Conservation (phyloP, 2,797 vertebrate species). For the Amniataba percoides region DNA sequence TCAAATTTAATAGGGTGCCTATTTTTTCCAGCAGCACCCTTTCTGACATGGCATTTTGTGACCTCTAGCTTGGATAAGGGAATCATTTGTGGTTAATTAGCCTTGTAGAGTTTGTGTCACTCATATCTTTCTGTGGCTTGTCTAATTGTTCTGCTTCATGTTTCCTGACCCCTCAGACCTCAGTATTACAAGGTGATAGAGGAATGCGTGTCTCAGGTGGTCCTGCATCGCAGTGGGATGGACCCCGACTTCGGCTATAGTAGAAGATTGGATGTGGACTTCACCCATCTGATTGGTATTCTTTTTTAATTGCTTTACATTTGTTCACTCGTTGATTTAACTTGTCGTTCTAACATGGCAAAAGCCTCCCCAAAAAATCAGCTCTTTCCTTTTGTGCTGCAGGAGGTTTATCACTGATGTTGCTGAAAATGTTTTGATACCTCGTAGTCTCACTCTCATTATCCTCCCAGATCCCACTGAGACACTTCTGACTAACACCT, state of each 20-base stretch:
- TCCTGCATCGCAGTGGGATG: slow-evolving; percentile 94
- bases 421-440: slow-evolving; percentile 54
- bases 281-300: slow-evolving; percentile 93
- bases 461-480: slow-evolving; percentile 53
- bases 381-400: slow-evolving; percentile 6
- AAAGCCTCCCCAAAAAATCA: slow-evolving; percentile 5
- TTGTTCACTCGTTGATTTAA: neutral
- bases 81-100: slow-evolving; percentile 81
- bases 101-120: slow-evolving; percentile 73
- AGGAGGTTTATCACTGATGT: slow-evolving; percentile 29
- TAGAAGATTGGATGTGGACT: slow-evolving; percentile 93
- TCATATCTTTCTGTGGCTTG: slow-evolving; percentile 64
- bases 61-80: slow-evolving; percentile 78
- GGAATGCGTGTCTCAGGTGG: slow-evolving; percentile 96
- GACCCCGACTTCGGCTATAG: slow-evolving; percentile 97
- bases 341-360: neutral
- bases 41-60: slow-evolving; percentile 80
- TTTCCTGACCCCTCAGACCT: slow-evolving; percentile 85
- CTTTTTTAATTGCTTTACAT: neutral
- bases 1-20: slow-evolving; percentile 80
- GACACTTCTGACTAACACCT: slow-evolving; percentile 62
- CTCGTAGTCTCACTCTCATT: slow-evolving; percentile 63
- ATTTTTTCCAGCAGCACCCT: slow-evolving; percentile 67
- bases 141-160: slow-evolving; percentile 74
- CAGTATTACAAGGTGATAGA: slow-evolving; percentile 99